Conservation (phyloP, 1,140 invertebrate species). For the Goniozus legneri region DNA sequence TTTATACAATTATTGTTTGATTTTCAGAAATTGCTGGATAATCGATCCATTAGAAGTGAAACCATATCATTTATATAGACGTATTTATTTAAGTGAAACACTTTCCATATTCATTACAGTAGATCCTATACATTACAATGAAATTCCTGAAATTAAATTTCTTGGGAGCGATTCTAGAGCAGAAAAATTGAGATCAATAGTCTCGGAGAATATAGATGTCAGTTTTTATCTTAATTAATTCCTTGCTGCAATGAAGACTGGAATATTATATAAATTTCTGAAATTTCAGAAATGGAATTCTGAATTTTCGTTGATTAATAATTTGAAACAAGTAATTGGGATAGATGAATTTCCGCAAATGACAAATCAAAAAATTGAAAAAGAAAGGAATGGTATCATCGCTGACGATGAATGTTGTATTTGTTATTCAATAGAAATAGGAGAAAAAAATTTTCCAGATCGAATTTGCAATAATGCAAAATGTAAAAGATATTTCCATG, state of each 20-base stretch:
- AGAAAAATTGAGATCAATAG: constrained; percentile 26
- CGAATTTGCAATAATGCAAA: constrained; percentile 45
- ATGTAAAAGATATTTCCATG: constrained; percentile 44
- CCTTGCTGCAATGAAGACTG: constrained; percentile 1
- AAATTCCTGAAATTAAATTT: constrained; percentile 43
- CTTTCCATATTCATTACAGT: constrained; percentile 41
- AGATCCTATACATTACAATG: constrained; percentile 32
- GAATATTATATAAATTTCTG: constrained; percentile 2
- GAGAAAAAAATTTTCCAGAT: constrained; percentile 31
- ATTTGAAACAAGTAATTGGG: constrained; percentile 35
- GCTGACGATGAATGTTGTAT: constrained; percentile 48
- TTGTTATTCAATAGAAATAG: constrained; percentile 40
- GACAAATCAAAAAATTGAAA: constrained; percentile 7
- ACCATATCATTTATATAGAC: constrained; percentile 41
- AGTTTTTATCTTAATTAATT: constrained; percentile 3
- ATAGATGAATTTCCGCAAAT: constrained; percentile 37
- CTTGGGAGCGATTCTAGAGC: constrained; percentile 40
- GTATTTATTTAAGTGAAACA: constrained; percentile 40
- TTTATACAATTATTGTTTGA: constrained; percentile 4
- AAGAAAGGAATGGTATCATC: constrained; percentile 24
- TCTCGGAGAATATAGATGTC: constrained; percentile 34
- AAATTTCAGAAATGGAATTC: constrained; percentile 41
- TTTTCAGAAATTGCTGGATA: constrained; percentile 40
- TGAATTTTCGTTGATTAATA: constrained; percentile 31
- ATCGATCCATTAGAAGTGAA: constrained; percentile 42